Percentiles rank a stretch among this genome's conserved stretches.
These are phyloP conservation scores for Drosophila kepulauana DNA, from an alignment of 1,140 invertebrate species.

Conservation along the genomic window DNA sequence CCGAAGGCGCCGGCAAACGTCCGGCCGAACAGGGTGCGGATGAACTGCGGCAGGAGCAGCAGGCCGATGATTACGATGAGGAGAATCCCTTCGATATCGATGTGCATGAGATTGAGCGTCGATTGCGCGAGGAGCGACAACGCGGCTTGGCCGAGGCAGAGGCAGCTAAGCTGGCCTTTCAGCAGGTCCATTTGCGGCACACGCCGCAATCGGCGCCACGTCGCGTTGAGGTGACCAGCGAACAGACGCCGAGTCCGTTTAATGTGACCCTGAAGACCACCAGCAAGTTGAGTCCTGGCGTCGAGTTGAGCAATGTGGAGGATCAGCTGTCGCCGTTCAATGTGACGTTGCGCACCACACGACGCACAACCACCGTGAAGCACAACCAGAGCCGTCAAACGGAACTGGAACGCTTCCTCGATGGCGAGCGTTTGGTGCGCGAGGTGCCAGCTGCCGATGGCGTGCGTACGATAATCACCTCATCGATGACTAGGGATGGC, in stretches of 20 bases:
- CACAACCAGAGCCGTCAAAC: slow-evolving; percentile 49
- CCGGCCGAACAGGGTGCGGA: slow-evolving; percentile 63
- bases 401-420: slow-evolving; percentile 71
- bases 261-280: slow-evolving; percentile 79
- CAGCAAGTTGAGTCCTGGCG: slow-evolving; percentile 64
- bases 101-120: slow-evolving; percentile 87
- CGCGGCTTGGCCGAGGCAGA: slow-evolving; percentile 85
- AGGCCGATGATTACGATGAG: slow-evolving; percentile 73
- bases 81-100: slow-evolving; percentile 85
- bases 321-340: slow-evolving; percentile 87
- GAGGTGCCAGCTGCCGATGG: slow-evolving; percentile 74
- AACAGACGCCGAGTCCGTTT: slow-evolving; percentile 69
- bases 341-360: slow-evolving; percentile 75
- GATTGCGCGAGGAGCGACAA: slow-evolving; percentile 86
- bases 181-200: slow-evolving; percentile 87
- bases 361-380: slow-evolving; percentile 51
- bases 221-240: slow-evolving; percentile 70
- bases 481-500: slow-evolving; percentile 79
- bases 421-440: slow-evolving; percentile 68
- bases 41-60: slow-evolving; percentile 55
- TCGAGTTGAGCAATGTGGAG: slow-evolving; percentile 87
- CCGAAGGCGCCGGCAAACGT: slow-evolving; percentile 73
- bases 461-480: slow-evolving; percentile 78
- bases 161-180: slow-evolving; percentile 86
- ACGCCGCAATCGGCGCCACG: slow-evolving; percentile 85